These are phyloP conservation scores for Drosophila sulfurigaster DNA, from an alignment of 1,140 invertebrate genomes.

Conservation along the genomic window DNA sequence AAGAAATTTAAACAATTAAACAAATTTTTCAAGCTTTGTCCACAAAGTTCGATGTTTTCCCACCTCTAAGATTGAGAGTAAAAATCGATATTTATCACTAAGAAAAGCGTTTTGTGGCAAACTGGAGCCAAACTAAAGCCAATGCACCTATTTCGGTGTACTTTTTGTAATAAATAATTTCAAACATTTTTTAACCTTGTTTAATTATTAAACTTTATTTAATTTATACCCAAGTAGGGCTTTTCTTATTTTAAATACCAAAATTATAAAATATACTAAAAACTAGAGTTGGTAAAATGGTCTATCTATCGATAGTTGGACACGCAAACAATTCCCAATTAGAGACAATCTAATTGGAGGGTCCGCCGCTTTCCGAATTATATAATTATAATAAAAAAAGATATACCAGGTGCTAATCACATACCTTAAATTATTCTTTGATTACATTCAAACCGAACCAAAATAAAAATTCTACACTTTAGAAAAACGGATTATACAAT, in stretches of 20 bases:
- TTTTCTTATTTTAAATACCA: constrained; percentile 1
- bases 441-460: no score
- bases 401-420: no score
- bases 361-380: no score
- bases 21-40: no score
- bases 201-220: constrained; percentile 3
- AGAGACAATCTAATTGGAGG: no score
- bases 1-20: no score
- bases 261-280: constrained; percentile 6
- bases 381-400: no score
- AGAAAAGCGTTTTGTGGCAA: not conserved
- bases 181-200: not conserved
- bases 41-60: no score
- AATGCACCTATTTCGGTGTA: not conserved
- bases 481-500: no score
- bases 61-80: constrained; percentile 11
- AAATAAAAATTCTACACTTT: no score
- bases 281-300: not conserved
- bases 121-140: not conserved
- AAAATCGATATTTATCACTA: constrained; percentile 16
- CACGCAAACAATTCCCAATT: no score
- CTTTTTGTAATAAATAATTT: not conserved
- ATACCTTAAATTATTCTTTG: no score
- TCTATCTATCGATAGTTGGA: not conserved
- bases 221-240: not conserved